Evolutionary conservation across 2,797 vertebrate genomes (phyloP), one percentile per base, ranked within the genome.

Genomic region (Phrynocephalus forsythii): DNA sequence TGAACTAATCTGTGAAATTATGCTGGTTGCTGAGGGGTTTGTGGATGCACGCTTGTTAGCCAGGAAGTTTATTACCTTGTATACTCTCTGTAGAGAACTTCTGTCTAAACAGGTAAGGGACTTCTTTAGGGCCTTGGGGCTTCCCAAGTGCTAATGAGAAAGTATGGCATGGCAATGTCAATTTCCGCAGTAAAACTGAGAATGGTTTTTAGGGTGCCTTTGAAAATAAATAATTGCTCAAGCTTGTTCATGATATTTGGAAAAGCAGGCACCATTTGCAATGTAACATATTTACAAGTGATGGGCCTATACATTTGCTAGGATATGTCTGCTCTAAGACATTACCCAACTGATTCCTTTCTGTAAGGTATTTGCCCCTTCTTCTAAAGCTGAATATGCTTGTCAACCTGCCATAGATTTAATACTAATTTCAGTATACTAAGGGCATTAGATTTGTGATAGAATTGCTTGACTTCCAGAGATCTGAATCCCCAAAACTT

Each of bases 1-100:
- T 38, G 96, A 98, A 93, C 95, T 98, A 67, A 98, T 98, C 95
- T 98, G 98, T 96, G 98, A 98, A 96, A 98, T 98, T 85, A 96
- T 97, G 96, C 91, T 98, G 91, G 96, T 98, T 90, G 97, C 97
- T 60, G 98, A 98, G 91, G 97, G 97, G 16, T 98, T 99, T 93
- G 93, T 97, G 88, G 94, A 95, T 3, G 97, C 97, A 0, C 94
- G 93, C 52, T 87, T 96, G 10, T 94, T 98, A 92, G 97, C 97
- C 89, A 96, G 94, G 88, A 98, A 98, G 92, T 98, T 98, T 90
- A 97, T 98, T 88, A 97, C 96, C 1, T 93, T 98, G 24, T 97
- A 97, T 90, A 95, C 71, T 1, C 96, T 98, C 84, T 98, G 97
- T 91, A 97, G 95, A 91, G 96, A 98, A 76, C 96, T 99, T 75